phyloP scores from a whole-genome alignment of 2,888 invertebrate genomes.

The Leistus spinibarbis region DNA sequence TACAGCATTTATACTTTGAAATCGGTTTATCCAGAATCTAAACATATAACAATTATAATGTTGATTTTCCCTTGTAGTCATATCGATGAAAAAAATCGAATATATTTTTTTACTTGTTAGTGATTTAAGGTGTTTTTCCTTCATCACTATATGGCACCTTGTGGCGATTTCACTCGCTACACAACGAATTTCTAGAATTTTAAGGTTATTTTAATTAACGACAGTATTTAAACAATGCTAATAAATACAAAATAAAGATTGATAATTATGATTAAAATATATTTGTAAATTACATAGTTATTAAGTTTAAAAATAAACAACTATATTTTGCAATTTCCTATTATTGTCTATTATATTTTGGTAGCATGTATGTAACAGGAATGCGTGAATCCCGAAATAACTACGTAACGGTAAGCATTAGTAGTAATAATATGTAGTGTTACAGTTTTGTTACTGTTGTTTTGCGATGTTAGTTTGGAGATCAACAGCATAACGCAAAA shows the following conservation, averaged over 20 bases:
- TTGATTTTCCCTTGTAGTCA: neutral
- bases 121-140: neutral
- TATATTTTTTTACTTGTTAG: neutral
- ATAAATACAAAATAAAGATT: slow-evolving; percentile 1
- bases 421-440: neutral
- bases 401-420: neutral
- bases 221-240: slow-evolving; percentile 9
- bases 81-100: neutral
- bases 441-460: neutral
- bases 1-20: no score
- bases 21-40: no score
- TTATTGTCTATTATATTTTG: neutral
- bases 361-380: neutral
- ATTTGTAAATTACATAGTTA: slow-evolving; percentile 8
- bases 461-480: no score
- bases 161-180: neutral
- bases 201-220: slow-evolving; percentile 11
- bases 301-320: neutral
- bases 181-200: slow-evolving; percentile 6
- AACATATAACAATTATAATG: no score
- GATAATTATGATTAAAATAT: neutral
- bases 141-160: neutral
- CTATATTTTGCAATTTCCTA: neutral
- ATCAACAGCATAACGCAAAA: neutral
- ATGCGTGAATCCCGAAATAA: neutral